Evolutionary conservation across 2,113 vertebrate species (phyloP), one percentile per base, ranked within the genome.

Genomic region (Murina feae): DNA sequence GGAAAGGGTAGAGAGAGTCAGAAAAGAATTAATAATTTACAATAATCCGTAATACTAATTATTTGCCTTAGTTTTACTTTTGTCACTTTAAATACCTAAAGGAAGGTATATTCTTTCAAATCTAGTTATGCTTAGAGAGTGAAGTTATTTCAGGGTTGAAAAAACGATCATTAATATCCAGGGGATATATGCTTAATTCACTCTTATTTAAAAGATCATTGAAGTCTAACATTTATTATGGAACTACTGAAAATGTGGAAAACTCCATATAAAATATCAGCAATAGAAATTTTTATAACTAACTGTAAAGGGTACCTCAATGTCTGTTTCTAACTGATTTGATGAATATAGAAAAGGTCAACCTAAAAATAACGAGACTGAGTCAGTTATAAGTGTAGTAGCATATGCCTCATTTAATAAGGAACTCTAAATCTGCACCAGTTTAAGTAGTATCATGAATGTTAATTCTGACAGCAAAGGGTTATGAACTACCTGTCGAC

Each of bases 331-430:
- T 97, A 98, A 97, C 92, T 97, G 98, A 98, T 98, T 97, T 98
- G 97, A 98, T 98, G 97, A 98, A 98, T 98, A 97, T 86, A 97
- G 97, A 98, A 98, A 98, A 98, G 98, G 98, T 98, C 98, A 98
- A 97, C 96, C 98, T 98, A 98, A 98, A 98, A 98, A 98, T 98
- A 98, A 97, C 97, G 95, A 96, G 95, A 96, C 91, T 97, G 97
- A 98, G 98, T 98, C 97, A 98, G 97, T 98, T 97, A 97, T 98
- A 98, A 98, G 96, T 97, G 94, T 98, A 97, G 97, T 97, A 98
- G 97, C 98, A 98, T 98, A 98, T 98, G 98, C 98, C 97, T 98
- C 97, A 98, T 98, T 98, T 98, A 98, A 98, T 98, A 98, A 98
- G 95, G 96, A 97, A 98, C 97, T 98, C 96, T 93, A 98, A 98